phyloP scores from a whole-genome alignment of 2,113 vertebrate species.

The Dolichotis patagonum region DNA sequence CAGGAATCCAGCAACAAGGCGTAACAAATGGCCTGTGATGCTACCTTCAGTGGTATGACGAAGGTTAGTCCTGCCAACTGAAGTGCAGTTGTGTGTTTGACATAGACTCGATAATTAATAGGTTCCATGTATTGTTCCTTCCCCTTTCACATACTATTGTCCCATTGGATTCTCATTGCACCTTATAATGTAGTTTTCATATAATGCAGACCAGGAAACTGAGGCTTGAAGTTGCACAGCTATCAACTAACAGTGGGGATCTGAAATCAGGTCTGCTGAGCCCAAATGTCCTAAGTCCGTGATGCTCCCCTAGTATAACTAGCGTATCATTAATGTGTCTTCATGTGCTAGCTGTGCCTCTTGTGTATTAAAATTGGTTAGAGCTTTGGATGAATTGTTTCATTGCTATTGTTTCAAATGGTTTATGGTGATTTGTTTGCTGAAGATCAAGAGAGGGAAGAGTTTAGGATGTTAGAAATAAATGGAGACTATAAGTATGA shows the following conservation, averaged over 20 bases:
- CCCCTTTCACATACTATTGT: not conserved
- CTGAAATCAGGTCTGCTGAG: not conserved
- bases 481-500: not conserved
- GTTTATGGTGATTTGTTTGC: slow-evolving; percentile 26
- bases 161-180: not conserved
- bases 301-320: not conserved
- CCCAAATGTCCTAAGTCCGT: not conserved
- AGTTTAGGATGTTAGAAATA: not conserved
- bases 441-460: slow-evolving; percentile 34
- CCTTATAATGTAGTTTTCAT: slow-evolving; percentile 3
- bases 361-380: slow-evolving; percentile 14
- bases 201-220: not conserved
- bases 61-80: not conserved
- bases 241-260: slow-evolving; percentile 23
- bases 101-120: not conserved
- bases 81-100: not conserved
- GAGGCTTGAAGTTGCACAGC: slow-evolving; percentile 42
- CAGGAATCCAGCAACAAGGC: not conserved
- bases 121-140: not conserved
- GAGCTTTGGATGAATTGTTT: not conserved
- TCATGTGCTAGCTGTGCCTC: not conserved
- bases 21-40: not conserved
- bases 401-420: not conserved
- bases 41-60: not conserved
- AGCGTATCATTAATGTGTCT: slow-evolving; percentile 1